Conservation (phyloP, 1,140 invertebrate species). For the Hylaeus anthracinus region DNA sequence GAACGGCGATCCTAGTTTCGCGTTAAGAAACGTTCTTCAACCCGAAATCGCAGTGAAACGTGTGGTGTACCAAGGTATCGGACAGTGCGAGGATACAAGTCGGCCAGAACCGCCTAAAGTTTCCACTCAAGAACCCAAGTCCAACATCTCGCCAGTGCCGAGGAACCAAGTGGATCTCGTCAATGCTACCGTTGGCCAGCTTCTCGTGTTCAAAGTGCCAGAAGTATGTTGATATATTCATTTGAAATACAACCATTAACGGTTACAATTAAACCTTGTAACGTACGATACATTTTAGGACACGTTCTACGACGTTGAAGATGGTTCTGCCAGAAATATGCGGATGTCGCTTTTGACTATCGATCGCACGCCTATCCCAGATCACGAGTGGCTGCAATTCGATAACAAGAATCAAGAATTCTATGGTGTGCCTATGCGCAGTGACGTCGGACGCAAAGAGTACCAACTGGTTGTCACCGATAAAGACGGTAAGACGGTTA, state of each 20-base stretch:
- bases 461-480: slow-evolving; percentile 87
- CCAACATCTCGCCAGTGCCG: slow-evolving; percentile 88
- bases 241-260: too few relatives aligned
- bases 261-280: too few relatives aligned
- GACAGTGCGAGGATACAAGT: slow-evolving; percentile 82
- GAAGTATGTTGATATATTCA: slow-evolving; percentile 82
- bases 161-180: slow-evolving; percentile 92
- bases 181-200: slow-evolving; percentile 88
- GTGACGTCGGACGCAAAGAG: slow-evolving; percentile 86
- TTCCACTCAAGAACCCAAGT: slow-evolving; percentile 81
- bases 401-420: slow-evolving; percentile 94
- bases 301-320: slow-evolving; percentile 94
- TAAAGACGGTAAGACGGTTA: slow-evolving; percentile 73
- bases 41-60: slow-evolving; percentile 85
- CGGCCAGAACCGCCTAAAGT: slow-evolving; percentile 74
- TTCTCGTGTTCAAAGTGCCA: slow-evolving; percentile 90
- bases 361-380: slow-evolving; percentile 85
- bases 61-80: slow-evolving; percentile 84
- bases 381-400: slow-evolving; percentile 93
- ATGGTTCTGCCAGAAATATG: slow-evolving; percentile 87
- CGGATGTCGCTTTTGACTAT: slow-evolving; percentile 88
- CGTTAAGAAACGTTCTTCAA: slow-evolving; percentile 82
- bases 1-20: slow-evolving; percentile 81
- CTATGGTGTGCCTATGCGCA: slow-evolving; percentile 88
- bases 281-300: slow-evolving; percentile 82